phyloP scores from a whole-genome alignment of 2,888 invertebrate genomes.

The Megastigmus dorsalis region DNA sequence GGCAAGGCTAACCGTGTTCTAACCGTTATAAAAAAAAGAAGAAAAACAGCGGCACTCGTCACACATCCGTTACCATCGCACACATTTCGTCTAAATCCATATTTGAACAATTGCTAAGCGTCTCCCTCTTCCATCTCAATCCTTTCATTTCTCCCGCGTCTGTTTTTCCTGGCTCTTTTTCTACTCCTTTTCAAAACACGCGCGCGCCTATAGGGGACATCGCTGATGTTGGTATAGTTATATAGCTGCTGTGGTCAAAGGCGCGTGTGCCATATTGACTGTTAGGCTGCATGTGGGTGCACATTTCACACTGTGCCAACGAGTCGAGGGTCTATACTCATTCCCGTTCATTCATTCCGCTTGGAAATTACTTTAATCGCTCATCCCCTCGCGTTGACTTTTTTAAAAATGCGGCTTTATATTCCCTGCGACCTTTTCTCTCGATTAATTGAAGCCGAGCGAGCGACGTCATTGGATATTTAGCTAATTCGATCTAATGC shows the following conservation, averaged over 20 bases:
- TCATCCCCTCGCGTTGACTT: neutral
- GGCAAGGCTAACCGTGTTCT: no score
- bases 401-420: neutral
- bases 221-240: conserved; percentile 2
- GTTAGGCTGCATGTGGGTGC: conserved; percentile 13
- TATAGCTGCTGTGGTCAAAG: no score
- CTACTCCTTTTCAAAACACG: neutral
- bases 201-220: no score
- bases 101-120: conserved; percentile 38
- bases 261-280: conserved; percentile 6
- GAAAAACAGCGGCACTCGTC: neutral
- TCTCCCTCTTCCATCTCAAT: neutral
- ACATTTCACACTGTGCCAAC: neutral
- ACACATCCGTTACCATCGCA: neutral
- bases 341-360: conserved; percentile 3
- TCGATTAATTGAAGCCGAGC: neutral
- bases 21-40: no score
- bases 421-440: neutral
- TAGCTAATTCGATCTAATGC: no score
- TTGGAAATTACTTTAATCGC: conserved; percentile 24
- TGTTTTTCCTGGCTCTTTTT: neutral
- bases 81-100: neutral
- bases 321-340: no score
- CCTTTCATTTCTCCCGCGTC: conserved; percentile 7
- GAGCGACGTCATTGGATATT: neutral